Evolutionary conservation across 2,113 vertebrate genomes (phyloP), one percentile per base, ranked within the genome.

Genomic region (Bos indicus): DNA sequence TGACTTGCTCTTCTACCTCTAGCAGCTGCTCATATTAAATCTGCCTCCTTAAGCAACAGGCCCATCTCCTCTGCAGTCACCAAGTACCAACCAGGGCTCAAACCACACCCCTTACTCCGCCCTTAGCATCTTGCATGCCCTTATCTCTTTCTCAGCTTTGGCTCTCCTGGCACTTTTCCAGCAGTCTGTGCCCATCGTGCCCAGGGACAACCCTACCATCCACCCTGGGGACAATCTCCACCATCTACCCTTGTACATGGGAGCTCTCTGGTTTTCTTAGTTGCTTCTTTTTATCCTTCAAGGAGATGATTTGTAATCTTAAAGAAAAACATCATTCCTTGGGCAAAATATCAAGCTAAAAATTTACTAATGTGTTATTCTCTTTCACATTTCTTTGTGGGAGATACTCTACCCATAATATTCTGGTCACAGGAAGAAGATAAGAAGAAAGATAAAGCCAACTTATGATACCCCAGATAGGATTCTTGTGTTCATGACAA

Each of bases 371-470:
- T 59, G 36, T 96, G 80, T 51, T 94, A 83, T 93, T 89, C 67
- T 94, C 67, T 87, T 78, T 97, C 88, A 33, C 43, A 93, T 94
- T 93, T 95, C 78, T 33, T 81, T 83, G 43, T 82, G 67, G 46
- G 48, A 78, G 19, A 48, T 36, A 92, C 26, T 83, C 83, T 48
- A 51, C 51, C 67, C 48, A 83, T 56, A 93, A 16, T 89, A 67
- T 91, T 74, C 86, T 19, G 9, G 30, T 13, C 80, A 71, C 17
- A 92, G 74, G 56, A 91, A 86, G 48, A 67, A 92, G 46, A 82
- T 23, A 81, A 71, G 33, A 78, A 89, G 64, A 67, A 59, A 78
- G 51, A 84, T 57, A 88, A 26, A 95, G 36, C 59, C 78, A 85
- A 56, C 21, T 89, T 95, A 74, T 36, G 26, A 84, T 46, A 33